A percentile compares a stretch with the other conserved stretches of the same genome.
phyloP scores from a whole-genome alignment of 2,797 vertebrate genomes.

The Mus caroli region DNA sequence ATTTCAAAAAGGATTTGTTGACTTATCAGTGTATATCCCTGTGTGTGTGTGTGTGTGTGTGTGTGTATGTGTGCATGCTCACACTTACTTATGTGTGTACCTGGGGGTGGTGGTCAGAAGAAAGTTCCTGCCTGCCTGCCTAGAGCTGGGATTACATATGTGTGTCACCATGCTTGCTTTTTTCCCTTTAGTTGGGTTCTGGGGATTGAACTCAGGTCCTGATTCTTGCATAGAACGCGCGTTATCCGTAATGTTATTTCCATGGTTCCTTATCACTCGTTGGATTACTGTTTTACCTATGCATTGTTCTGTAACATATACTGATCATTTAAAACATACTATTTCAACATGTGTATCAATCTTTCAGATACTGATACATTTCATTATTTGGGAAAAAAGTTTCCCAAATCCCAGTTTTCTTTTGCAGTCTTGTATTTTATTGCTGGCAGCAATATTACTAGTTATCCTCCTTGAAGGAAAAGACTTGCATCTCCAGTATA shows the following conservation, averaged over 20 bases:
- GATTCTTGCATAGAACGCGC: neutral
- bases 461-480: slow-evolving; percentile 55
- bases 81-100: neutral
- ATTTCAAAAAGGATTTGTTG: neutral
- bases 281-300: neutral
- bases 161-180: neutral
- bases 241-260: neutral
- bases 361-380: slow-evolving; percentile 34
- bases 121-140: no score
- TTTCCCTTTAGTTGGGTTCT: no score
- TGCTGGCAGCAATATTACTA: neutral
- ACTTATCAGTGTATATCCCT: neutral
- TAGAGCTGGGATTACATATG: neutral
- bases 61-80: neutral
- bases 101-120: neutral
- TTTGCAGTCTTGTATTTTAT: slow-evolving; percentile 47
- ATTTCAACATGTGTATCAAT: neutral
- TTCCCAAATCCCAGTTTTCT: slow-evolving; percentile 65
- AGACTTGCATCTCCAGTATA: slow-evolving; percentile 62
- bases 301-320: neutral
- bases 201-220: neutral
- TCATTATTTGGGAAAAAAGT: slow-evolving; percentile 31
- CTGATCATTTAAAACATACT: slow-evolving; percentile 39
- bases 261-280: neutral
- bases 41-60: neutral